These are phyloP conservation scores for Danio kyathit DNA, from an alignment of 2,797 vertebrate species.

Conservation along the genomic window DNA sequence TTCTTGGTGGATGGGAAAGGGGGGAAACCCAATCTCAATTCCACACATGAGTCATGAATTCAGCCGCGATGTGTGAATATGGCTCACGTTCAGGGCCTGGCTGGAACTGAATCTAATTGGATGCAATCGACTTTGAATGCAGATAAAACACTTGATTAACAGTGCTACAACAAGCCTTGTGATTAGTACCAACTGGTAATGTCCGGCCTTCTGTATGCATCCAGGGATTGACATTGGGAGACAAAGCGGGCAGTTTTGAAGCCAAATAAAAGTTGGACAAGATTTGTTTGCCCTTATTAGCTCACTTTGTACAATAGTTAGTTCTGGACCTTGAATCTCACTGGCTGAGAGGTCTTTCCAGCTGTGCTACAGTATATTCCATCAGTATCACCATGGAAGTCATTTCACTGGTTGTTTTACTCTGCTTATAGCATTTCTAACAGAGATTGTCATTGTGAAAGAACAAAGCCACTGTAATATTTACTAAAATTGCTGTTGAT, in stretches of 20 bases:
- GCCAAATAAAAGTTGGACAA: constrained; percentile 24
- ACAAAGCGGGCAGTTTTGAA: not conserved
- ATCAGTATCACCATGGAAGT: too few species aligned
- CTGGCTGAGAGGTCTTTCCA: too few species aligned
- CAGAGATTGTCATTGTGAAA: too few species aligned
- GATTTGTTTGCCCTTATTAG: constrained; percentile 26
- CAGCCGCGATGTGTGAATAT: constrained; percentile 46
- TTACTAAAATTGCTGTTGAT: too few species aligned
- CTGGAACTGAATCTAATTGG: constrained; percentile 47
- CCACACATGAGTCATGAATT: constrained; percentile 50
- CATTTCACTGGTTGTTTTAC: too few species aligned
- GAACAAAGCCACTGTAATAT: too few species aligned
- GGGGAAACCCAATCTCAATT: constrained; percentile 49
- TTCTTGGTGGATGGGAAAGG: constrained; percentile 45
- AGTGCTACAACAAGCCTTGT: constrained; percentile 30
- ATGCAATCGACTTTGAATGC: constrained; percentile 50
- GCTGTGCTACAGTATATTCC: too few species aligned
- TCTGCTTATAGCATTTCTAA: too few species aligned
- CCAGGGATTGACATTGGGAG: constrained; percentile 24
- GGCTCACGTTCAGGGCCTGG: constrained; percentile 43
- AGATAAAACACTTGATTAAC: constrained; percentile 49
- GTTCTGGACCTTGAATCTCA: too few species aligned
- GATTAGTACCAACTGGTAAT: constrained; percentile 43
- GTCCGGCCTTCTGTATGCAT: constrained; percentile 13
- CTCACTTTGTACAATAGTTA: not conserved